Evolutionary conservation across 1,140 invertebrate species (phyloP).

Genomic region (Camponotus vicinus): DNA sequence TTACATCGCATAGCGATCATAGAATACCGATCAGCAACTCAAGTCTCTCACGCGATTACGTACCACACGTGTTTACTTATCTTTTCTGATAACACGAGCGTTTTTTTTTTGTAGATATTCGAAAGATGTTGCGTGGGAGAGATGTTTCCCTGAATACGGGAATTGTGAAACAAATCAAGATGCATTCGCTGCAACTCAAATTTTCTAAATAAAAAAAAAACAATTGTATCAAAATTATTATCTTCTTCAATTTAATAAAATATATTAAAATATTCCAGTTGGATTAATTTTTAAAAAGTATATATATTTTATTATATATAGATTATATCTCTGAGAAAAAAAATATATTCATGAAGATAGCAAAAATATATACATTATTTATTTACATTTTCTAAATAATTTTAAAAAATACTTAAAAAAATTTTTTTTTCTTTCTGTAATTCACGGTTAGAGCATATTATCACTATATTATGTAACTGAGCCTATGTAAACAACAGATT

Average conservation of each 20-base stretch:
- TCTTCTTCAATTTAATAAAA: neutral
- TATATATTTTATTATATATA: neutral
- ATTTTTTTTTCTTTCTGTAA: neutral
- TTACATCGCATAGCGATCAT: neutral
- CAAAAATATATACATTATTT: neutral
- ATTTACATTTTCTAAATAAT: slow-evolving; percentile 5
- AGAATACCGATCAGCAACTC: neutral
- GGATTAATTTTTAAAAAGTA: neutral
- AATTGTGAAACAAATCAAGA: neutral
- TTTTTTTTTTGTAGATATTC: slow-evolving; percentile 1
- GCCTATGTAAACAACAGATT: neutral
- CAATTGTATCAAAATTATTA: neutral
- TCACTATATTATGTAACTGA: neutral
- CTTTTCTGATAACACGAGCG: slow-evolving; percentile 32
- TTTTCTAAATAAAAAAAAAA: slow-evolving; percentile 16
- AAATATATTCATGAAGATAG: too few relatives aligned
- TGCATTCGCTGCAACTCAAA: neutral
- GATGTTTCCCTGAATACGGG: neutral
- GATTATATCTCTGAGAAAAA: too few relatives aligned
- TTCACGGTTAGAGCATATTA: too few relatives aligned
- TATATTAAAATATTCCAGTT: neutral
- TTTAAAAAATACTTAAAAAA: neutral
- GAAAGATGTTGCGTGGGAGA: neutral
- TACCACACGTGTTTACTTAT: slow-evolving; percentile 28
- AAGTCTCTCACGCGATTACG: slow-evolving; percentile 27